phyloP scores from a whole-genome alignment of 2,113 vertebrate species.

The Acrocephalus kingi region DNA sequence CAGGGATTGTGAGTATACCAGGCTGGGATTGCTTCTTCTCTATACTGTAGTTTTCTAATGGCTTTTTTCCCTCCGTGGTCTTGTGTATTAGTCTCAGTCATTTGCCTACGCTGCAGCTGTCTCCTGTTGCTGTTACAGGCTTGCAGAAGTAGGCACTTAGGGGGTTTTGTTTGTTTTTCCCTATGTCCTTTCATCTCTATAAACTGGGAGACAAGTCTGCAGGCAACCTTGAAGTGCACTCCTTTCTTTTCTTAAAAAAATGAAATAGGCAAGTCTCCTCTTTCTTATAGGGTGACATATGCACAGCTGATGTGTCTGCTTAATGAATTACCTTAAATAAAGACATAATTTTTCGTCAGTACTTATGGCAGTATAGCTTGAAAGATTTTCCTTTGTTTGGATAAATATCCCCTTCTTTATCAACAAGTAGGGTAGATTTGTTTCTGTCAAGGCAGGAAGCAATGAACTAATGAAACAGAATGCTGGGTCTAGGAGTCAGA shows the following conservation, averaged over 20 bases:
- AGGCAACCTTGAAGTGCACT: not conserved
- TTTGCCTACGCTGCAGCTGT: not conserved
- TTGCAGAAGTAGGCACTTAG: not conserved
- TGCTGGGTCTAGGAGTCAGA: rapidly evolving
- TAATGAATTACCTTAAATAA: not conserved
- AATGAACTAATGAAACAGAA: not conserved
- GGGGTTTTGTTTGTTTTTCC: not conserved
- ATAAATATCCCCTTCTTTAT: not conserved
- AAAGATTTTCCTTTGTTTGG: not conserved
- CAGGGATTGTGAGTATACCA: not conserved
- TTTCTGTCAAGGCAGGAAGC: not conserved
- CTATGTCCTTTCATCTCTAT: not conserved
- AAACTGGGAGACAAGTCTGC: not conserved
- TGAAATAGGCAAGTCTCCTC: rapidly evolving
- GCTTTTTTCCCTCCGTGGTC: not conserved
- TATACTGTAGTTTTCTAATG: not conserved
- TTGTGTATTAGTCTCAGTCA: not conserved
- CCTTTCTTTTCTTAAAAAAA: not conserved
- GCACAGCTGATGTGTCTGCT: not conserved
- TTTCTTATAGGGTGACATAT: not conserved
- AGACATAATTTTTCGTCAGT: not conserved
- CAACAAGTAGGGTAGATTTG: not conserved
- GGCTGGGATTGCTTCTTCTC: not conserved
- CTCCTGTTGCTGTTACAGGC: not conserved
- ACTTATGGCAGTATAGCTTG: not conserved